These are phyloP conservation scores for Meganola albula DNA, from an alignment of 2,888 invertebrate species.

Conservation along the genomic window DNA sequence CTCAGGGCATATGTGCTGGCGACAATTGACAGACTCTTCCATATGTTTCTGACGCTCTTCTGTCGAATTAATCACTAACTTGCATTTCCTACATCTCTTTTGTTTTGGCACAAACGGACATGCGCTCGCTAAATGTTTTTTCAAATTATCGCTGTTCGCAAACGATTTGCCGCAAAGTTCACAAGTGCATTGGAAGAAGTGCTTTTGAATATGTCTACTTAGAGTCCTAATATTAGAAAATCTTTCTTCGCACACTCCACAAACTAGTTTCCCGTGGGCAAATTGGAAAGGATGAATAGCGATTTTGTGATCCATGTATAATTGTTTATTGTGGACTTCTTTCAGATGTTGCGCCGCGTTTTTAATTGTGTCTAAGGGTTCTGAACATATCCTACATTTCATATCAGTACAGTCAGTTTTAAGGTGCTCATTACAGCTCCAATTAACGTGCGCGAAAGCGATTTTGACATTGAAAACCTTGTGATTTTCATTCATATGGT, in stretches of 20 bases:
- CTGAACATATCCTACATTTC: conserved; percentile 41
- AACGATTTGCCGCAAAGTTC: conserved; percentile 55
- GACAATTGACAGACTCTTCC: conserved; percentile 36
- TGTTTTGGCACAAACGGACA: conserved; percentile 26
- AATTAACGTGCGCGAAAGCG: conserved; percentile 31
- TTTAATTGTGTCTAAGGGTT: conserved; percentile 31
- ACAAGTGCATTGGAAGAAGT: conserved; percentile 50
- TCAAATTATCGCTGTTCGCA: conserved; percentile 36
- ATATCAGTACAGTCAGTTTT: conserved; percentile 51
- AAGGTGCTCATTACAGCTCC: conserved; percentile 28
- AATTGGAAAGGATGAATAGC: conserved; percentile 50
- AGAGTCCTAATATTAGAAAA: conserved; percentile 40
- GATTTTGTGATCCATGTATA: conserved; percentile 37
- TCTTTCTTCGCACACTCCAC: conserved; percentile 41
- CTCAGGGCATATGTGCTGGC: conserved; percentile 41
- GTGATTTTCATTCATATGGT: conserved; percentile 36
- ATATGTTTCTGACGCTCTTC: conserved; percentile 39
- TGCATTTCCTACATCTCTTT: conserved; percentile 47
- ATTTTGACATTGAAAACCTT: conserved; percentile 21
- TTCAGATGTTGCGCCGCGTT: conserved; percentile 39
- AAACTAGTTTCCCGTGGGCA: conserved; percentile 32
- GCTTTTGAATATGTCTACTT: conserved; percentile 47
- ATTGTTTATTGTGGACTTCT: conserved; percentile 30
- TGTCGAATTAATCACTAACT: conserved; percentile 32
- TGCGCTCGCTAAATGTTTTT: conserved; percentile 32